Base-by-base conservation (phyloP, 2,888 invertebrate species). In the Lycia hirtaria region DNA sequence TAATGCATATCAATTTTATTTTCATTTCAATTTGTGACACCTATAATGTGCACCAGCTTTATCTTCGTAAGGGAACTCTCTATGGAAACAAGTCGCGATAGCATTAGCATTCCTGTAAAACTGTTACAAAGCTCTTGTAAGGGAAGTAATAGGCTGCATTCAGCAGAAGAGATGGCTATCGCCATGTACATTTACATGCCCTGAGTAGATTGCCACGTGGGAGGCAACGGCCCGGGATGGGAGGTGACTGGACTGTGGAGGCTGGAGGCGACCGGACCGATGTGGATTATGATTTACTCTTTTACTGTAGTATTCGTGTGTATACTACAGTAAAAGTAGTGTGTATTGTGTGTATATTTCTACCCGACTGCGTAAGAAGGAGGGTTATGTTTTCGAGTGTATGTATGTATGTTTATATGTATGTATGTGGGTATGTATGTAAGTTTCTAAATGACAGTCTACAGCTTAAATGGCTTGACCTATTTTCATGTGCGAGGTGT, bases 161-260 rank as follows among this genome's bases (percentile, higher is more conserved):
- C 54, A 59, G 59, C 62, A 22, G 54, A 57, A 45, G 60, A 51
- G 60, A 61, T 62, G 40, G 55, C 58, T 53, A 65, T 68, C 64
- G 19, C 47, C 7, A 45, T 41, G 41, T n/a, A n/a, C n/a, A n/a
- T 58, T 50, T 32, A 62, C 57, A 67, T 60, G 47, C 26, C 59
- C 65, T 47, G 47, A 30, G 22, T 44, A 40, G 43, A 71, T 68
- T 60, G 52, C 56, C 45, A 70, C 60, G 85, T 84, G 75, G 85
- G 84, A 67, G 72, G 78, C 59, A 72, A 78, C 69, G 69, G 77
- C 65, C 75, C 72, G 68, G 77, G 76, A 75, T 62, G 53, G 54
- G 55, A 69, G 63, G 73, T 74, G 69, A 71, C 74, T 73, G 75
- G 71, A 66, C 60, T 61, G 33, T 22, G 59, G 70, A 62, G 72